Conservation (phyloP, 2,797 vertebrate genomes). For the Bufotes viridis region DNA sequence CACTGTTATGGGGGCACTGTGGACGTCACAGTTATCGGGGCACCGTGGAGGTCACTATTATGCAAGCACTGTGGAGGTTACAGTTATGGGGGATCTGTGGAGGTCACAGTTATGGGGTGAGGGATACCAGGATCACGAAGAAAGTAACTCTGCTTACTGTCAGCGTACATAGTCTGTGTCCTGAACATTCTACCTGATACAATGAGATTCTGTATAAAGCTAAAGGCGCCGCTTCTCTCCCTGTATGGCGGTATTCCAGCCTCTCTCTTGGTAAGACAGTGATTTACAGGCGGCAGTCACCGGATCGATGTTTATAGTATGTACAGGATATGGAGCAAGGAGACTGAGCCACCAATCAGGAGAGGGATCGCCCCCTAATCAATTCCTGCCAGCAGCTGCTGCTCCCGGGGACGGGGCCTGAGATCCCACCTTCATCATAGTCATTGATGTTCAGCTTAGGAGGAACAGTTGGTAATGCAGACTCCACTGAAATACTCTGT, state of each 20-base stretch:
- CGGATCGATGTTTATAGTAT: conserved; percentile 28
- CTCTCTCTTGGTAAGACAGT: neutral
- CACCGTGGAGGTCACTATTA: too few species aligned
- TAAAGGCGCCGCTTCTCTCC: neutral
- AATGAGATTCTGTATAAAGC: too few species aligned
- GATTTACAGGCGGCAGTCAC: conserved; percentile 16
- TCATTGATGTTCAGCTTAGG: neutral
- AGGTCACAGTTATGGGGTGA: neutral
- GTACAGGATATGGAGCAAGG: neutral
- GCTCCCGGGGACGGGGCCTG: neutral
- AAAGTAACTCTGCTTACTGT: too few species aligned
- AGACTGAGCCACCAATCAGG: conserved; percentile 30
- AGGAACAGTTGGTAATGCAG: neutral
- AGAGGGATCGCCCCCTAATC: neutral
- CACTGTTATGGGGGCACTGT: too few species aligned
- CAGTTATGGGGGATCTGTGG: neutral
- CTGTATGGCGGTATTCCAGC: neutral
- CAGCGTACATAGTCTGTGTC: too few species aligned
- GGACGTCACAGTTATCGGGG: too few species aligned
- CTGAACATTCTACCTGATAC: too few species aligned
- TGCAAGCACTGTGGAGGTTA: too few species aligned
- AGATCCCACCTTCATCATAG: neutral
- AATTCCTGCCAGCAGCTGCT: neutral
- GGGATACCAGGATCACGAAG: too few species aligned
- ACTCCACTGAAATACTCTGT: neutral